phyloP scores from a whole-genome alignment of 2,888 invertebrate species.

The Limulus polyphemus region DNA sequence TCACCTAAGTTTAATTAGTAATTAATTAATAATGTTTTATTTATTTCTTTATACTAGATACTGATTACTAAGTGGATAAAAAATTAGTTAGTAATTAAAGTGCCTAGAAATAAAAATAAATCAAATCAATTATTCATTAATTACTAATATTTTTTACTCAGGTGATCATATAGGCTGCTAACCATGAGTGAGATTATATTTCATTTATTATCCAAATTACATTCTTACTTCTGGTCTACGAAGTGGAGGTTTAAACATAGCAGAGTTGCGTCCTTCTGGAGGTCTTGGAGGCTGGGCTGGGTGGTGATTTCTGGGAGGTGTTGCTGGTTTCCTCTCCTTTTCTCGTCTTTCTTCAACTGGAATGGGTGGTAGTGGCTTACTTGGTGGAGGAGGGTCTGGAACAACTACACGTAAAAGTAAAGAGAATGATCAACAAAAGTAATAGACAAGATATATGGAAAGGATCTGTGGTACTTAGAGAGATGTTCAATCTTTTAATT shows the following conservation, averaged over 20 bases:
- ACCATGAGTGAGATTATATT: background rate
- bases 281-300: constrained; percentile 1
- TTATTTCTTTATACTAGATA: too few species aligned
- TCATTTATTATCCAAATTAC: background rate
- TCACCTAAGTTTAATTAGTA: too few species aligned
- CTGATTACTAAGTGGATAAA: too few species aligned
- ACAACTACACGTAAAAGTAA: constrained; percentile 46
- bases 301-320: constrained; percentile 30
- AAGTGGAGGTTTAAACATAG: constrained; percentile 60
- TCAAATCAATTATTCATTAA: background rate
- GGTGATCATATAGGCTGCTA: background rate
- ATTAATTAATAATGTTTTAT: too few species aligned
- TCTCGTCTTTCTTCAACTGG: constrained; percentile 19
- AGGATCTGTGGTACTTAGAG: background rate
- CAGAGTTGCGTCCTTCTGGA: constrained; percentile 49
- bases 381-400: constrained; percentile 67
- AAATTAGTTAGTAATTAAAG: too few species aligned
- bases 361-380: constrained; percentile 55
- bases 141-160: background rate
- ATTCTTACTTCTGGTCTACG: constrained; percentile 63
- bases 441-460: background rate
- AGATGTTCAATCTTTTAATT: too few species aligned
- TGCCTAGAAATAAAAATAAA: background rate
- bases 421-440: background rate
- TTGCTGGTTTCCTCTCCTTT: constrained; percentile 34